Conservation (phyloP, 2,888 invertebrate genomes). For the Erebia aethiops region DNA sequence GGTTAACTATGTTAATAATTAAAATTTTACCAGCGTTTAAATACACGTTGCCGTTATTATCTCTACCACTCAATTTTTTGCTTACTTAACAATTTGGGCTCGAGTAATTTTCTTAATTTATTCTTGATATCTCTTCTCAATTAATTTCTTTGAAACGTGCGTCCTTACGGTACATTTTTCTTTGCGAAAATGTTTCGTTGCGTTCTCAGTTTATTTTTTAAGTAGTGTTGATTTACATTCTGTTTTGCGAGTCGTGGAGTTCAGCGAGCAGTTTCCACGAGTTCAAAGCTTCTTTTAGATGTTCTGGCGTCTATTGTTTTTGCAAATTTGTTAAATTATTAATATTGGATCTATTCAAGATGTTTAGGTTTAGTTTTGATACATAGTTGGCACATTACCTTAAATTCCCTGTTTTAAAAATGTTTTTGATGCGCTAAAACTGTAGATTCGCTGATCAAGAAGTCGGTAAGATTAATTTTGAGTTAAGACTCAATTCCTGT, state of each 20-base stretch:
- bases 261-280: conserved; percentile 33
- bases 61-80: conserved; percentile 36
- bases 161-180: conserved; percentile 35
- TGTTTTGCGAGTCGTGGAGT: conserved; percentile 35
- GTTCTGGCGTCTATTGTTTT: conserved; percentile 21
- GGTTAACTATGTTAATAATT: conserved; percentile 31
- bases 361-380: not conserved
- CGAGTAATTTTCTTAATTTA: conserved; percentile 36
- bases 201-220: conserved; percentile 26
- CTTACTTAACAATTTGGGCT: conserved; percentile 35
- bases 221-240: conserved; percentile 33
- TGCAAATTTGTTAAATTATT: not conserved
- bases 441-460: not conserved
- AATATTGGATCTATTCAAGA: not conserved
- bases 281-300: conserved; percentile 35
- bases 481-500: not conserved
- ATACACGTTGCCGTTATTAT: conserved; percentile 33
- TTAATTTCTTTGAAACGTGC: conserved; percentile 36
- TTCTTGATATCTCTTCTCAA: conserved; percentile 37
- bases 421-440: not conserved
- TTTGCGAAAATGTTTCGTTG: conserved; percentile 19
- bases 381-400: not conserved
- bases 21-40: conserved; percentile 33
- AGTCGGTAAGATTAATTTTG: not conserved
- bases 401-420: not conserved